A percentile compares a stretch with the other conserved stretches of the same genome.
phyloP scores from a whole-genome alignment of 2,888 invertebrate genomes.

The Vesta saturnalis region DNA sequence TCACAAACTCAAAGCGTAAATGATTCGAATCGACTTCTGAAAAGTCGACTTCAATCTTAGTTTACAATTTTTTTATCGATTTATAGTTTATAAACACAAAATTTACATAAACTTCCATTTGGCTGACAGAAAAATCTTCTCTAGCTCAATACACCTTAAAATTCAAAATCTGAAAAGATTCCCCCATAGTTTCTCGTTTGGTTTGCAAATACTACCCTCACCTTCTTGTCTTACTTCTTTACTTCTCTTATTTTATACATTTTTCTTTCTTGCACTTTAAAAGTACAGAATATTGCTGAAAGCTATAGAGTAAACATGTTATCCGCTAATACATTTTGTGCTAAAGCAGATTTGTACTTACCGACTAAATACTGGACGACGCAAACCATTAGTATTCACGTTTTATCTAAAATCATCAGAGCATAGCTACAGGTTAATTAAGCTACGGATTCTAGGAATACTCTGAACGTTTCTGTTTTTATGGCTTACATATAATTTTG shows the following conservation, averaged over 20 bases:
- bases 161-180: conserved; percentile 26
- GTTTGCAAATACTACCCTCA: conserved; percentile 24
- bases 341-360: too few species aligned
- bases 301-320: too few species aligned
- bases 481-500: too few species aligned
- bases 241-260: conserved; percentile 4
- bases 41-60: not conserved
- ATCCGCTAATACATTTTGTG: too few species aligned
- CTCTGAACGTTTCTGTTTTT: too few species aligned
- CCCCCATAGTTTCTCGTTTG: conserved; percentile 26
- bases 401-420: too few species aligned
- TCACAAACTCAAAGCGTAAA: not conserved
- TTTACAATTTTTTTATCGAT: conserved; percentile 12
- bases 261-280: conserved; percentile 3
- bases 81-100: conserved; percentile 7
- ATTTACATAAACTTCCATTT: conserved; percentile 16
- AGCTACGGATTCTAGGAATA: too few species aligned
- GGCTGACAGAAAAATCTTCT: conserved; percentile 8
- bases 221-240: conserved; percentile 25
- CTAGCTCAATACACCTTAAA: conserved; percentile 27
- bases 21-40: conserved; percentile 1
- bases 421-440: too few species aligned
- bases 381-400: too few species aligned
- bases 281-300: not conserved
- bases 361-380: too few species aligned